Percentiles rank a stretch among this genome's conserved stretches.
Conservation (phyloP, 2,797 vertebrate species). For the Squalus acanthias region DNA sequence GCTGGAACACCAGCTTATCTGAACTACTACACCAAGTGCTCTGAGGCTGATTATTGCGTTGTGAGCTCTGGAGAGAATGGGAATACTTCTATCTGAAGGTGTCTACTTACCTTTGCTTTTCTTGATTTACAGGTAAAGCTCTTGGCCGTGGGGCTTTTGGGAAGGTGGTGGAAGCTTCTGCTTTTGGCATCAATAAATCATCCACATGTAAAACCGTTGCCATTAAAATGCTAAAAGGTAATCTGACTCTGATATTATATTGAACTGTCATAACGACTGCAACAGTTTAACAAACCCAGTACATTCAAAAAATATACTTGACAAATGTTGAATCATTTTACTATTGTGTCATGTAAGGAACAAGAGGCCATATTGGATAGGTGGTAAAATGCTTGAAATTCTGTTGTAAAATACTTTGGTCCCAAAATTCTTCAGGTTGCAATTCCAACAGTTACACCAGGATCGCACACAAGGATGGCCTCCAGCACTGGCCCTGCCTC, state of each 20-base stretch:
- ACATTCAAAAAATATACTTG: neutral
- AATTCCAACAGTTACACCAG: neutral
- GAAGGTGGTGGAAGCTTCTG: constrained; percentile 85
- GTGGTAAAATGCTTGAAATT: neutral
- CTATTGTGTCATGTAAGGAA: neutral
- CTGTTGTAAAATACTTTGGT: neutral
- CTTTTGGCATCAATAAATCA: constrained; percentile 78
- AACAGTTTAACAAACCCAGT: neutral
- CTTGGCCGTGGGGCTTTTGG: constrained; percentile 88
- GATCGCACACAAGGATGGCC: neutral
- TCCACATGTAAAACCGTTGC: constrained; percentile 79
- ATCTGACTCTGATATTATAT: neutral
- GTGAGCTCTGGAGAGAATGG: neutral
- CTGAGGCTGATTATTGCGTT: neutral
- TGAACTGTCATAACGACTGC: neutral
- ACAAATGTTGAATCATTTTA: neutral
- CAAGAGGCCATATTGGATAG: neutral
- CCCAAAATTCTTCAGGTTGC: neutral
- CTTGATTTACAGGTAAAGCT: constrained; percentile 69
- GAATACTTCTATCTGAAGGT: neutral
- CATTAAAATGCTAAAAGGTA: constrained; percentile 97
- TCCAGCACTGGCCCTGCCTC: neutral
- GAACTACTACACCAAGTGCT: no score
- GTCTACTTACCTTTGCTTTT: neutral
- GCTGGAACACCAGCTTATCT: neutral